Conservation (phyloP, 2,113 vertebrate genomes). For the Agelaius phoeniceus region DNA sequence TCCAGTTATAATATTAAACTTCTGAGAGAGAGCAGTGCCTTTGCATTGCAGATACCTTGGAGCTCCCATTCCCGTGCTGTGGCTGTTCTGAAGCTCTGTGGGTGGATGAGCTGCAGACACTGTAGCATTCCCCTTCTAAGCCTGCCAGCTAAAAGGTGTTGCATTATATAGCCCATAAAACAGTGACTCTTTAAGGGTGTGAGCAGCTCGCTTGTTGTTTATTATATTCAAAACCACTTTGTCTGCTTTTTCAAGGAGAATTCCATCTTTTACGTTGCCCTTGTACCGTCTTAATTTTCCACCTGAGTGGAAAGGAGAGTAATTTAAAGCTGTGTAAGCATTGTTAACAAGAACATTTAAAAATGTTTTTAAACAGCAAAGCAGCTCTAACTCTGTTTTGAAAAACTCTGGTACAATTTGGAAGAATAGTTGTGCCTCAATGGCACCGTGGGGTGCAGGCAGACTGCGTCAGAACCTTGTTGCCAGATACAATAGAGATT, state of each 20-base stretch:
- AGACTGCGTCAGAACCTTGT: not conserved
- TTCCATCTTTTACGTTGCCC: not conserved
- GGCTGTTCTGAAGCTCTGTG: not conserved
- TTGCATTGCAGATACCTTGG: not conserved
- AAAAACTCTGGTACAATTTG: not conserved
- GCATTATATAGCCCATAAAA: not conserved
- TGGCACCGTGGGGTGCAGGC: not conserved
- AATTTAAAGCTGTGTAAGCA: conserved; percentile 2
- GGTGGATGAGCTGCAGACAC: not conserved
- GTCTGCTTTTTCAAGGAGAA: not conserved
- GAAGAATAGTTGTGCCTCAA: not conserved
- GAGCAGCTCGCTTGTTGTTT: not conserved
- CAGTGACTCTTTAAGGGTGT: not conserved
- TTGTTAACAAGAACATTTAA: not conserved
- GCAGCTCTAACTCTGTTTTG: not conserved
- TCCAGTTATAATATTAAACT: not conserved
- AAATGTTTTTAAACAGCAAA: not conserved
- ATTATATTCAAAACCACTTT: not conserved
- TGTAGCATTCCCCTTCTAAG: not conserved
- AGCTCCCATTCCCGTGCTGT: not conserved
- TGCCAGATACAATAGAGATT: not conserved
- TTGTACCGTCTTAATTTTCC: conserved; percentile 7
- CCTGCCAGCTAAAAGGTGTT: not conserved
- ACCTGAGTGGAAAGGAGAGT: not conserved
- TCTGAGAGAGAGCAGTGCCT: not conserved